phyloP scores from a whole-genome alignment of 2,888 invertebrate species.

The Spodoptera exigua region DNA sequence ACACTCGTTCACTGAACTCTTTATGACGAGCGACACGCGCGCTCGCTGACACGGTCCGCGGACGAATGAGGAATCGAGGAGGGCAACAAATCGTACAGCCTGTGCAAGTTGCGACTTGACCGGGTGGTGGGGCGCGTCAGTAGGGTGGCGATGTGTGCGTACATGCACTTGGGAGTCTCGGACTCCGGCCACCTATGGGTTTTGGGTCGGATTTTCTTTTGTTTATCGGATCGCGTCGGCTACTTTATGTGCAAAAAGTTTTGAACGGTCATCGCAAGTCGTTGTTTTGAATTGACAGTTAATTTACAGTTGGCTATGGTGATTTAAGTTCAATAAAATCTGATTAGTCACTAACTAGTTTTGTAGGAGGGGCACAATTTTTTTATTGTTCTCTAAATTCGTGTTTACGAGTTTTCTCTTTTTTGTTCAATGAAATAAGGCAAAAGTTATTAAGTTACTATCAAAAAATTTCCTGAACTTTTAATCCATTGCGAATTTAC shows the following conservation, averaged over 20 bases:
- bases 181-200: conserved; percentile 67
- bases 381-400: conserved; percentile 7
- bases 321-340: conserved; percentile 41
- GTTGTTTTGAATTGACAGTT: conserved; percentile 53
- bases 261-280: conserved; percentile 40
- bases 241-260: conserved; percentile 59
- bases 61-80: conserved; percentile 77
- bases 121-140: conserved; percentile 63
- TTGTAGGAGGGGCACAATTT: conserved; percentile 23
- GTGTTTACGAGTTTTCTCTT: conserved; percentile 21
- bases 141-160: conserved; percentile 62
- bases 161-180: conserved; percentile 51
- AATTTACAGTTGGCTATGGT: conserved; percentile 51
- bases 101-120: conserved; percentile 83
- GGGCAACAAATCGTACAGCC: conserved; percentile 73
- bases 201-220: conserved; percentile 77
- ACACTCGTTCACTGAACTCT: conserved; percentile 83
- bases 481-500: too few species aligned
- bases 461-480: too few species aligned
- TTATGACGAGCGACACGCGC: conserved; percentile 72
- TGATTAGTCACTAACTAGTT: conserved; percentile 43
- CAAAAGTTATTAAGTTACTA: too few species aligned
- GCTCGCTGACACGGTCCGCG: conserved; percentile 74
- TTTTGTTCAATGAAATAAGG: not conserved
- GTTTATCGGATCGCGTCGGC: conserved; percentile 72